phyloP scores from a whole-genome alignment of 2,113 vertebrate genomes.

The Rhineura floridana region DNA sequence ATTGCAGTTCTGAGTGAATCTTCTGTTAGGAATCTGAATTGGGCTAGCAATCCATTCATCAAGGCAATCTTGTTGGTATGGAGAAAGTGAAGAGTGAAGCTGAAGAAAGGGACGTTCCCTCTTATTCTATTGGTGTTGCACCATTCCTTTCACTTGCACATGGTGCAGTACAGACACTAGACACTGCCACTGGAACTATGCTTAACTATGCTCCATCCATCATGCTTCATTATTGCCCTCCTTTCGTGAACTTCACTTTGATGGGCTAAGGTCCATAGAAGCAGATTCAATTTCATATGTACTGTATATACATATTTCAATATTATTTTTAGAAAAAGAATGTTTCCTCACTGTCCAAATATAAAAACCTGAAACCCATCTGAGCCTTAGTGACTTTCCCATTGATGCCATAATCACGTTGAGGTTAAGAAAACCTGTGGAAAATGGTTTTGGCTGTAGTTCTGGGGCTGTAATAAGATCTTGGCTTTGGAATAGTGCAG shows the following conservation, averaged over 20 bases:
- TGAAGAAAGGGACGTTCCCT: no score
- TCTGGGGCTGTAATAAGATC: conserved; percentile 65
- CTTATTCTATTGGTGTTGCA: no score
- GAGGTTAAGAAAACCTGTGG: conserved; percentile 61
- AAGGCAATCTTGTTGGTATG: no score
- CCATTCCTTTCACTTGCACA: no score
- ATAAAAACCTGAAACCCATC: conserved; percentile 64
- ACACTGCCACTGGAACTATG: conserved; percentile 21
- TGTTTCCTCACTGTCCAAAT: conserved; percentile 47
- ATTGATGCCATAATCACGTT: conserved; percentile 65
- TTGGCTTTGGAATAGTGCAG: conserved; percentile 37
- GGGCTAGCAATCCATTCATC: no score
- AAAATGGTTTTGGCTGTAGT: conserved; percentile 62
- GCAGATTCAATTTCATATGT: neutral
- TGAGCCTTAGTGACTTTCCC: conserved; percentile 56
- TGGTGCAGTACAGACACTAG: no score
- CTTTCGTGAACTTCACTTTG: conserved; percentile 23
- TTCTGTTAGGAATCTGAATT: no score
- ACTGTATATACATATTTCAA: conserved; percentile 13
- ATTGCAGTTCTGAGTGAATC: no score
- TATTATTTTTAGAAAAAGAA: conserved; percentile 56
- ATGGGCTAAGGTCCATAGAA: neutral
- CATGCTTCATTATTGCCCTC: no score
- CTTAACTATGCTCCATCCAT: no score
- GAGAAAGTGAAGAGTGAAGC: no score